Evolutionary conservation across 1,140 invertebrate genomes (phyloP).

Genomic region (Penaeus vannamei): DNA sequence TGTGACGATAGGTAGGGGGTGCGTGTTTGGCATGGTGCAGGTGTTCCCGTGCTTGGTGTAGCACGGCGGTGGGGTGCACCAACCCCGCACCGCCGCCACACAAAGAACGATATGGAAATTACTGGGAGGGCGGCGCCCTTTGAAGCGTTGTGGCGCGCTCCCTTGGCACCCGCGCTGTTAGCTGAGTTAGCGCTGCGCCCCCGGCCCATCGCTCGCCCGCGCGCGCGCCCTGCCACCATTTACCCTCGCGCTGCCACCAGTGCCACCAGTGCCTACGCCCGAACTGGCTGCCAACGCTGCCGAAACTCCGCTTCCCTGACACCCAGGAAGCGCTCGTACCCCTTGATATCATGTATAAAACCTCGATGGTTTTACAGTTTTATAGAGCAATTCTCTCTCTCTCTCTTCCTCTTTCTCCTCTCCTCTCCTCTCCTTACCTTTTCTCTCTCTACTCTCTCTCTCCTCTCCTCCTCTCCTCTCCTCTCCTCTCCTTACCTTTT

Average conservation of each 20-base stretch:
- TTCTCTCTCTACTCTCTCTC: too few relatives aligned
- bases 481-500: too few relatives aligned
- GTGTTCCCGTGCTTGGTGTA: too few relatives aligned
- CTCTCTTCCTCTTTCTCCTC: neutral
- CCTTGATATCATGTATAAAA: neutral
- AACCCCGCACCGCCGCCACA: slow-evolving; percentile 49
- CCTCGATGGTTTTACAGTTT: neutral
- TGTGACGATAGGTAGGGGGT: too few relatives aligned
- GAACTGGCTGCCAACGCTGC: too few relatives aligned
- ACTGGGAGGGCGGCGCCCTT: slow-evolving; percentile 62
- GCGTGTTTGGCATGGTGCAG: too few relatives aligned
- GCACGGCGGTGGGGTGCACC: slow-evolving; percentile 20
- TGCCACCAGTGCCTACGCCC: neutral
- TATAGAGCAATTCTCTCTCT: neutral
- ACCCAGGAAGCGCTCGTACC: too few relatives aligned
- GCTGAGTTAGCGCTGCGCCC: slow-evolving; percentile 54
- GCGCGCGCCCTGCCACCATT: neutral
- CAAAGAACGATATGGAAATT: slow-evolving; percentile 66
- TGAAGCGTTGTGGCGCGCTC: slow-evolving; percentile 62
- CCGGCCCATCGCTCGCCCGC: neutral
- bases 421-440: neutral
- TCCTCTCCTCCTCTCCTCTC: too few relatives aligned
- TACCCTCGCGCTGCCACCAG: neutral
- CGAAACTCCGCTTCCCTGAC: too few relatives aligned
- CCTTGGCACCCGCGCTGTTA: slow-evolving; percentile 63